Conservation (phyloP, 2,888 invertebrate species). For the Metallyticus violacea region DNA sequence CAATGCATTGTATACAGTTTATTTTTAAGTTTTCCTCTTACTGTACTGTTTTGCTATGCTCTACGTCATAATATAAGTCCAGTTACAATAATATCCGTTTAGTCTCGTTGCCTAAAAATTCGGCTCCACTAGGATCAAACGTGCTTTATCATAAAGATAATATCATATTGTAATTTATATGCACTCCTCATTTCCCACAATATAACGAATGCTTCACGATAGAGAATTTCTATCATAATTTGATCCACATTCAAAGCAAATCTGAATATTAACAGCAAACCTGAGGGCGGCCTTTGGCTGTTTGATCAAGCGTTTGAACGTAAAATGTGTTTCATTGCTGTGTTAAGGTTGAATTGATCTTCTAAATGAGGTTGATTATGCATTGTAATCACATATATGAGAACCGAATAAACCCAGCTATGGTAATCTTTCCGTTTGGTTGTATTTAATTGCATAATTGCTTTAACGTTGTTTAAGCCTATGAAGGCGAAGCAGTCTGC, state of each 20-base stretch:
- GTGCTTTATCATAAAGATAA: neutral
- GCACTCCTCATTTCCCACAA: neutral
- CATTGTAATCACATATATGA: neutral
- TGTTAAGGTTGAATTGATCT: neutral
- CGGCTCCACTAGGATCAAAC: neutral
- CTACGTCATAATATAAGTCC: too few species aligned
- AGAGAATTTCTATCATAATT: neutral
- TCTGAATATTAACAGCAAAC: neutral
- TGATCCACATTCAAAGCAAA: neutral
- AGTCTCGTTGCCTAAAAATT: too few species aligned
- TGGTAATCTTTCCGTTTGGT: neutral
- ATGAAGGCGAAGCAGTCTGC: neutral
- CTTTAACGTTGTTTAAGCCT: neutral
- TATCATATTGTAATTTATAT: neutral
- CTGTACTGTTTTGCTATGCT: too few species aligned
- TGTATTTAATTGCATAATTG: neutral
- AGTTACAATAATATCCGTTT: too few species aligned
- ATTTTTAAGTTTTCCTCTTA: too few species aligned
- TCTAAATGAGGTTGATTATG: neutral
- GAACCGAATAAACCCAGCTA: neutral
- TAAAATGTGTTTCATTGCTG: neutral
- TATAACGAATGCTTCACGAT: neutral
- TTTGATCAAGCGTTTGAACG: neutral
- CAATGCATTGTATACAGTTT: too few species aligned
- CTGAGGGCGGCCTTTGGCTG: neutral